phyloP scores from a whole-genome alignment of 2,888 invertebrate genomes.

The Ophion obscuratus region DNA sequence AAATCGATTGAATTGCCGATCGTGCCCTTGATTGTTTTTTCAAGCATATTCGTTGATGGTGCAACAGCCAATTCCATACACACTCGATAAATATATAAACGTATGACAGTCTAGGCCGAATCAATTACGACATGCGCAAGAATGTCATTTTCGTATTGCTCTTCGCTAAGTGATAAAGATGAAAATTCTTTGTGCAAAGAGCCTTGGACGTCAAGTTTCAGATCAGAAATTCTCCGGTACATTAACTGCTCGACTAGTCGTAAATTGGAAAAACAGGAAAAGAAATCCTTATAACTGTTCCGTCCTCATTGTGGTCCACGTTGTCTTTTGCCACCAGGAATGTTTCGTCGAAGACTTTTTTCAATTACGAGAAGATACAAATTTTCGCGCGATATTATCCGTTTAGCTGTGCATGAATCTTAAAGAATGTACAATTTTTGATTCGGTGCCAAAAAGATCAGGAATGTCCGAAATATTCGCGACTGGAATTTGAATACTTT shows the following conservation, averaged over 20 bases:
- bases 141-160: too few relatives aligned
- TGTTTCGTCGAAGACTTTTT: not conserved
- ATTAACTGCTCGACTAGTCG: too few relatives aligned
- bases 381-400: not conserved
- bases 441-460: slow-evolving; percentile 51
- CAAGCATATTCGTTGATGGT: not conserved
- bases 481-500: slow-evolving; percentile 43
- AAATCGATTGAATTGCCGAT: slow-evolving; percentile 1
- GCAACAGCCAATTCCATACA: not conserved
- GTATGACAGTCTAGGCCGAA: not conserved
- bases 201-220: too few relatives aligned
- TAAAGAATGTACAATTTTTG: slow-evolving; percentile 44
- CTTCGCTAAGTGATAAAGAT: too few relatives aligned
- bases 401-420: slow-evolving; percentile 2
- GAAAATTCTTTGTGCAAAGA: too few relatives aligned
- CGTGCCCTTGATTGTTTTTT: not conserved
- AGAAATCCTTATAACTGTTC: too few relatives aligned
- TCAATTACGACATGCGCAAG: not conserved
- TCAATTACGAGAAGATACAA: not conserved
- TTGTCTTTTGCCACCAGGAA: too few relatives aligned
- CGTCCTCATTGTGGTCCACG: too few relatives aligned
- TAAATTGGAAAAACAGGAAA: too few relatives aligned
- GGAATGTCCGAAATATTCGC: slow-evolving; percentile 52
- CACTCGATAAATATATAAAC: not conserved
- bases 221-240: too few relatives aligned